These are phyloP conservation scores for Vultur gryphus DNA, from an alignment of 2,797 vertebrate species.

Conservation along the genomic window DNA sequence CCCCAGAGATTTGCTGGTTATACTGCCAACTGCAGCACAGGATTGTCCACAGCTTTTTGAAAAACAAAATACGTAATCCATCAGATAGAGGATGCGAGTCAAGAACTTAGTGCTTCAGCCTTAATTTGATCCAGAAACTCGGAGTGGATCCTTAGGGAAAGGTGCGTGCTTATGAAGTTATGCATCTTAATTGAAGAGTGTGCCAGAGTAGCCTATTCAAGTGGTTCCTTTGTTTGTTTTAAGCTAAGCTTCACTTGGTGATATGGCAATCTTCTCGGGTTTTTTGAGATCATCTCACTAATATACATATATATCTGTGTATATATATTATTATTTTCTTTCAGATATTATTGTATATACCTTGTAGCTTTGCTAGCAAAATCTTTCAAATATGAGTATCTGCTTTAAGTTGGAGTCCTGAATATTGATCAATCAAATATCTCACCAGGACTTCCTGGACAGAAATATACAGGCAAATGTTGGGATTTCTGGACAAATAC, in stretches of 20 bases:
- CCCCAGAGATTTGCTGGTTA: neutral
- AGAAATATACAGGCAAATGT: neutral
- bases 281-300: neutral
- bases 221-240: neutral
- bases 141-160: neutral
- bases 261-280: rapidly evolving
- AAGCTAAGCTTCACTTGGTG: neutral
- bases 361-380: neutral
- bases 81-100: neutral
- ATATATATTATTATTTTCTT: neutral
- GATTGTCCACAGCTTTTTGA: neutral
- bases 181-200: neutral
- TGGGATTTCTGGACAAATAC: neutral
- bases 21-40: neutral
- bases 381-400: neutral
- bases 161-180: neutral
- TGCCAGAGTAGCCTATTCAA: neutral
- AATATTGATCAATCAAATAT: neutral
- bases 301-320: neutral
- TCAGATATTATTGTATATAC: neutral
- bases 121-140: neutral
- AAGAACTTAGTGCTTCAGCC: neutral
- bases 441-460: neutral
- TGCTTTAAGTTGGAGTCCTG: neutral
- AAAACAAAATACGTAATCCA: neutral